These are phyloP conservation scores for Climacteris rufus DNA, from an alignment of 2,113 vertebrate species.

Conservation along the genomic window DNA sequence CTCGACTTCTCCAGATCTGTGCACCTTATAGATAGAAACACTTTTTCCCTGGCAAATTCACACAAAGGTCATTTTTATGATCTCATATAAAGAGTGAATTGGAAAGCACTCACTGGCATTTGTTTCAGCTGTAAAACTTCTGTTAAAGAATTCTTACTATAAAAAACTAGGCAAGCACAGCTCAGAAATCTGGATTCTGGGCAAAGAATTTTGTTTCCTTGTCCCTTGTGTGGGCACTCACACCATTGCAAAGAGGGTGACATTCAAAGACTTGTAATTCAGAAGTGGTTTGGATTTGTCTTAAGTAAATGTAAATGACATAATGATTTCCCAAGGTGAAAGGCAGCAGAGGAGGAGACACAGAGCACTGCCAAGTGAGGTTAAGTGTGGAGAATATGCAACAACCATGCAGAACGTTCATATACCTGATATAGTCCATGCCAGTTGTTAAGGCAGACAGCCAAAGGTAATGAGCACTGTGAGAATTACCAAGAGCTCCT, in stretches of 20 bases:
- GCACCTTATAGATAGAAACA: background rate
- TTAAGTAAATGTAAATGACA: background rate
- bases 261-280: background rate
- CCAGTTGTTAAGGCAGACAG: slow-evolving; percentile 81
- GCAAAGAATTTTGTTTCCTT: background rate
- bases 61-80: background rate
- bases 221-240: background rate
- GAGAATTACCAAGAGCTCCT: slow-evolving; percentile 66
- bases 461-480: slow-evolving; percentile 83
- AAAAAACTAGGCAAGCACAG: slow-evolving; percentile 21
- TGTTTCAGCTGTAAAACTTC: background rate
- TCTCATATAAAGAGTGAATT: background rate
- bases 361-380: slow-evolving; percentile 27
- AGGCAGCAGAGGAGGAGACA: background rate
- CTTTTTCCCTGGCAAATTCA: background rate
- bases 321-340: background rate
- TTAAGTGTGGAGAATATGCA: slow-evolving; percentile 62
- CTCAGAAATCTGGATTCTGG: background rate
- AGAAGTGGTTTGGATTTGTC: background rate
- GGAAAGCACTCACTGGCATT: background rate
- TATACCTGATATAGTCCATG: slow-evolving; percentile 75
- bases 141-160: slow-evolving; percentile 1
- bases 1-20: background rate
- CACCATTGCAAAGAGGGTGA: background rate
- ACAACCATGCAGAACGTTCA: slow-evolving; percentile 71